Base-by-base conservation (phyloP, 1,140 invertebrate genomes). In the Meloidogyne hapla region DNA sequence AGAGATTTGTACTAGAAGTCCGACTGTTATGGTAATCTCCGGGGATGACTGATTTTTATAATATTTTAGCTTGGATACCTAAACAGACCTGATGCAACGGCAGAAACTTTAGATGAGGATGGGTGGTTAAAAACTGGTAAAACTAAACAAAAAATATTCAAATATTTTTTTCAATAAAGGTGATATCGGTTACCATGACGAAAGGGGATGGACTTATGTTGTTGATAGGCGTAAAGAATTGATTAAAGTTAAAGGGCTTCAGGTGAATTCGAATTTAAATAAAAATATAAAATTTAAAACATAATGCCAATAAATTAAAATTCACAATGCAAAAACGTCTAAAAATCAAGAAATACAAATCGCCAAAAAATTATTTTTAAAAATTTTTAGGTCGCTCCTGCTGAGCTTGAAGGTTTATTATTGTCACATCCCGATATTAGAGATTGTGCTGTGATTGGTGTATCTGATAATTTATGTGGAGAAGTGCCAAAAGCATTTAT, bases 201-300 rank as follows among this genome's bases (percentile, higher is more conserved):
- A 90, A 13, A 89, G 93, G 1, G 90, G 92, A 0, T 66, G 73
- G 56, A 77, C 87, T 38, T 94, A 90, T 71, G 91, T 95, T 70
- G 92, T 93, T 1, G 94, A 95, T 80, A 89, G 94, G 72, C 82
- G 94, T 64, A 95, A 95, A 83, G 93, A 95, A 85, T 89, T 95
- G 12, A 95, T 95, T 76, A 95, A 95, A 89, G 93, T 93, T 64
- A 94, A 93, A 89, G 93, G 93, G 78, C 73, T 79, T 40, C 88
- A 94, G 92, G 83, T 86, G 26, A 61, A 3, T 26, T 67, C 21
- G 28, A 40, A 3, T 74, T 13, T 18, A 18, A 38, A 8, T 13
- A 21, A 33, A 38, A 56, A 64, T 56, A 18, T 18, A n/a, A n/a
- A n/a, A n/a, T n/a, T n/a, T n/a, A n/a, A n/a, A n/a, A n/a, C 15